Evolutionary conservation across 2,888 invertebrate species (phyloP), one percentile per base, ranked within the genome.

Genomic region (Eulithis prunata): DNA sequence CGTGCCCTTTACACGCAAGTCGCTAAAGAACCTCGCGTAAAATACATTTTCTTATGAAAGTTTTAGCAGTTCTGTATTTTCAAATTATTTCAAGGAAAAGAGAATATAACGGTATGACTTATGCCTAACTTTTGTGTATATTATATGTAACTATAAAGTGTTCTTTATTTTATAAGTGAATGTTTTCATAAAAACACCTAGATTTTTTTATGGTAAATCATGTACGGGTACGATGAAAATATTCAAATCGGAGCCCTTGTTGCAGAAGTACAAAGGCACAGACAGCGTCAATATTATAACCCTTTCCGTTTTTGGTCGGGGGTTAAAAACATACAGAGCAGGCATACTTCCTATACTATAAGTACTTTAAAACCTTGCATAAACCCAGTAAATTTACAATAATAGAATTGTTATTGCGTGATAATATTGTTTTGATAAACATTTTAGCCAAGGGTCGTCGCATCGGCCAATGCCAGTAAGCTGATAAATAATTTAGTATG

Each of bases 391-490:
- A 45, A 45, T 56, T 54, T 45, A 41, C 32, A 64, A 55, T 54
- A 72, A 58, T 51, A 64, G 58, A 70, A 75, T 70, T 73, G 74
- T 75, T 74, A 76, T 65, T 71, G 75, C 41, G 36, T 36, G 57
- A 64, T 70, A 64, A 70, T 68, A 71, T 71, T 77, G 76, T 75
- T 76, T 75, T 78, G 75, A 81, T 80, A 78, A 78, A 76, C 72
- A 73, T 70, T 72, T 65, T 54, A 62, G 45, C 53, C 66, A 64
- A 55, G 63, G 73, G 72, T 74, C 73, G 62, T 43, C 70, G 57
- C 73, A 61, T 43, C 70, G 58, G 67, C 57, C 66, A 68, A 64
- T 66, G 66, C 51, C 60, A 69, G 52, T 43, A 55, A 38, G 32
- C 47, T 59, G 72, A 72, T 73, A 71, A 21, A 72, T 72, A 71